Evolutionary conservation across 2,797 vertebrate species (phyloP).

Genomic region (Sebastes glaucus): DNA sequence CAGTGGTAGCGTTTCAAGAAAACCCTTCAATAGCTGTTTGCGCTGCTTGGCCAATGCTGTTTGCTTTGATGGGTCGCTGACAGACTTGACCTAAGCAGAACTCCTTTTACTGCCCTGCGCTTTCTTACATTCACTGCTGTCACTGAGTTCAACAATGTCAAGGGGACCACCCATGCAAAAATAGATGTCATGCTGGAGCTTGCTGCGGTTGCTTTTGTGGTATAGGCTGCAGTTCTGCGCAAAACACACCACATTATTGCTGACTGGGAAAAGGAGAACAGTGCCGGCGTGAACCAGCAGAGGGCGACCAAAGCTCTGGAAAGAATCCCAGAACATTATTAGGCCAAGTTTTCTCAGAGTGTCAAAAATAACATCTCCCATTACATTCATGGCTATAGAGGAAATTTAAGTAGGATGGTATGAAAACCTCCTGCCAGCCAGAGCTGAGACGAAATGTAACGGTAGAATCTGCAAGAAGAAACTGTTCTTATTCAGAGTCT

Average conservation of each 20-base stretch:
- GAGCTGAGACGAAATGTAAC: conserved; percentile 62
- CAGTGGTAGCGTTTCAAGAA: conserved; percentile 49
- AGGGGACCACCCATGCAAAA: conserved; percentile 77
- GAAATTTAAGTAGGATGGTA: conserved; percentile 79
- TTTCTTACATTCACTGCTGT: conserved; percentile 55
- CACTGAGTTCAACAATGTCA: conserved; percentile 71
- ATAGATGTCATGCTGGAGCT: conserved; percentile 60
- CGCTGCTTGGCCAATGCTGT: conserved; percentile 46
- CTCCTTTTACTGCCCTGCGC: conserved; percentile 38
- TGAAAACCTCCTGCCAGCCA: conserved; percentile 67
- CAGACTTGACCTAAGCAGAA: conserved; percentile 65
- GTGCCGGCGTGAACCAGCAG: conserved; percentile 58
- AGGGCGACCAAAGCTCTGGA: conserved; percentile 67
- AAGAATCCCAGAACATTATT: conserved; percentile 52
- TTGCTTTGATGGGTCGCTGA: conserved; percentile 68
- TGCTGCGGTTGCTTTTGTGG: conserved; percentile 50
- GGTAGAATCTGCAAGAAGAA: conserved; percentile 54
- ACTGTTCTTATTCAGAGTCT: conserved; percentile 21
- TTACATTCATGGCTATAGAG: conserved; percentile 74
- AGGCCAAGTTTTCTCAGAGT: conserved; percentile 66
- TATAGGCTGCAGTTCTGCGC: conserved; percentile 27
- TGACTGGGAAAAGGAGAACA: conserved; percentile 20
- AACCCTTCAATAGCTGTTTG: conserved; percentile 51
- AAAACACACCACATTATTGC: conserved; percentile 48
- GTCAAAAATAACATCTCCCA: conserved; percentile 81